Evolutionary conservation across 2,888 invertebrate species (phyloP).

Genomic region (Drosophila affinis): DNA sequence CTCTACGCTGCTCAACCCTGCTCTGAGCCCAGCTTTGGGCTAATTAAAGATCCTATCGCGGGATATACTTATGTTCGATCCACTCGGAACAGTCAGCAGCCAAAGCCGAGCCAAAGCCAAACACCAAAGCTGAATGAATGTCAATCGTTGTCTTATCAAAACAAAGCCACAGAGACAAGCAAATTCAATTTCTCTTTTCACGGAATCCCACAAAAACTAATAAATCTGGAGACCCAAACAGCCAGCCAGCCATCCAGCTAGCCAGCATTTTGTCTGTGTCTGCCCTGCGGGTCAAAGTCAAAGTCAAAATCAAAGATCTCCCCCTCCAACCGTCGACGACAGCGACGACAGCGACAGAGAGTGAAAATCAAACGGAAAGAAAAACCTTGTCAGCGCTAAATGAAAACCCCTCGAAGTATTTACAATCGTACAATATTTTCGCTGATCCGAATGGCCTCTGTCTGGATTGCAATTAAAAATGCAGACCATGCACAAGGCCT

Average conservation of each 20-base stretch:
- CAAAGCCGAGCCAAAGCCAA: constrained; percentile 7
- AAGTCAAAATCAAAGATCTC: constrained; percentile 33
- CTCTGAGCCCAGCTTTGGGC: neutral
- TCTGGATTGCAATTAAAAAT: constrained; percentile 56
- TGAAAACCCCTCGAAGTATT: constrained; percentile 18
- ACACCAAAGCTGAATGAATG: constrained; percentile 36
- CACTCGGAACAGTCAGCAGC: constrained; percentile 2
- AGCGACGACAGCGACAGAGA: no score
- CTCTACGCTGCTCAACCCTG: neutral
- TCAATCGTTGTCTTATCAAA: constrained; percentile 62
- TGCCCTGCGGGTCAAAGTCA: constrained; percentile 60
- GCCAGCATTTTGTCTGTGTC: constrained; percentile 27
- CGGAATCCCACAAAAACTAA: constrained; percentile 50
- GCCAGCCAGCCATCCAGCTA: neutral
- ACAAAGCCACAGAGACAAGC: constrained; percentile 37
- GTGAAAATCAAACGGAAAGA: constrained; percentile 44
- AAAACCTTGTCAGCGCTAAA: constrained; percentile 27
- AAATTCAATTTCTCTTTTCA: constrained; percentile 70
- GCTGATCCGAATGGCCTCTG: constrained; percentile 27
- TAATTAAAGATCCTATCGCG: constrained; percentile 42
- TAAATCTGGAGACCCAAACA: constrained; percentile 54
- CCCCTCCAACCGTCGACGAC: constrained; percentile 14
- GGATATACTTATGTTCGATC: neutral
- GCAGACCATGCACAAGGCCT: constrained; percentile 57
- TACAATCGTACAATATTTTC: constrained; percentile 23